These are phyloP conservation scores for Omphaloscelis lunosa DNA, from an alignment of 2,888 invertebrate species.

Conservation along the genomic window DNA sequence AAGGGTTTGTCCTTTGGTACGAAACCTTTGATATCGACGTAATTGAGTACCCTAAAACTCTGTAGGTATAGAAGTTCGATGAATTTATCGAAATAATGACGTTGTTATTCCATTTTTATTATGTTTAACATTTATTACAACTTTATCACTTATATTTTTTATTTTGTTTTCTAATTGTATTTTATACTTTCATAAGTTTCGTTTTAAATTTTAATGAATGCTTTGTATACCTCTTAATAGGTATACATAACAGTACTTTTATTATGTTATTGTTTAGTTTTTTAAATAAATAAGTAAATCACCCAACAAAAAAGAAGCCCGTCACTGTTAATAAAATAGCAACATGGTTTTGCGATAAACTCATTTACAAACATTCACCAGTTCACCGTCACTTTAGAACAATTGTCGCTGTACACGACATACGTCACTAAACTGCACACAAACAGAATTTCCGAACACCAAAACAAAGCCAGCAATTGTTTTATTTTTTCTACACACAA, in stretches of 20 bases:
- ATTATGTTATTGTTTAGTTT: no score
- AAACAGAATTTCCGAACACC: constrained; percentile 47
- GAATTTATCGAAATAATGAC: not conserved
- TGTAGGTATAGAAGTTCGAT: not conserved
- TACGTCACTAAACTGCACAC: constrained; percentile 38
- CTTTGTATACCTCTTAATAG: no score
- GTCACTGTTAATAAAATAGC: constrained; percentile 4
- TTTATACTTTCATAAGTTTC: no score
- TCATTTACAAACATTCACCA: constrained; percentile 14
- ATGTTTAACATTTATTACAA: no score
- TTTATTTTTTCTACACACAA: constrained; percentile 61
- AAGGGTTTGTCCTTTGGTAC: constrained; percentile 2
- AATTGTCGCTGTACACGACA: constrained; percentile 42
- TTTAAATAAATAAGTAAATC: no score
- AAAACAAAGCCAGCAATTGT: constrained; percentile 44
- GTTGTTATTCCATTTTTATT: not conserved
- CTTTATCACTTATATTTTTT: no score
- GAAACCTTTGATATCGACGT: constrained; percentile 17
- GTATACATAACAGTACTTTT: no score
- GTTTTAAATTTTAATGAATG: no score
- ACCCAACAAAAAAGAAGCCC: not conserved
- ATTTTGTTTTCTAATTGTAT: no score
- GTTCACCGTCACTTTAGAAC: constrained; percentile 39
- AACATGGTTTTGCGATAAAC: not conserved
- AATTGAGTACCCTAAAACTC: not conserved